phyloP scores from a whole-genome alignment of 2,113 vertebrate species.

The Passer domesticus region DNA sequence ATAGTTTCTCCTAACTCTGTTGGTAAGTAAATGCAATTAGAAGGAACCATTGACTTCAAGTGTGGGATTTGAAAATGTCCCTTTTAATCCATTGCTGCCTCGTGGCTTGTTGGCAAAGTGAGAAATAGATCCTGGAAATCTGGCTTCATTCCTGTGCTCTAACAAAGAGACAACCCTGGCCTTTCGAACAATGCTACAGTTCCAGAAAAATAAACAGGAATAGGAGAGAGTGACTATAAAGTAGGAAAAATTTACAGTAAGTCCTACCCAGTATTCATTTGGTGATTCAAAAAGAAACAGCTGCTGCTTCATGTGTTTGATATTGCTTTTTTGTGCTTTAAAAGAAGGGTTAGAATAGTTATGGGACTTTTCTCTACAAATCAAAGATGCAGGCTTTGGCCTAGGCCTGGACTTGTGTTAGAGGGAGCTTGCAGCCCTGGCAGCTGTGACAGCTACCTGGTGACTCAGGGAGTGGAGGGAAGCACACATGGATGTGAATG shows the following conservation, averaged over 20 bases:
- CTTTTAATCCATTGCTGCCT: background rate
- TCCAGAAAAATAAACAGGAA: constrained; percentile 41
- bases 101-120: background rate
- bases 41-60: background rate
- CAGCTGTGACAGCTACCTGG: background rate
- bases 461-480: background rate
- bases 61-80: background rate
- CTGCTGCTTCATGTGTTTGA: background rate
- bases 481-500: background rate
- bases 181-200: background rate
- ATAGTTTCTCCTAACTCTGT: background rate
- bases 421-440: background rate
- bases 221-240: constrained; percentile 31
- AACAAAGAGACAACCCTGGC: background rate
- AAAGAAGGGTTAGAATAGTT: background rate
- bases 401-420: background rate
- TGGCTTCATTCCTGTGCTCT: background rate
- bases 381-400: background rate
- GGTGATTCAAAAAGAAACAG: constrained; percentile 28
- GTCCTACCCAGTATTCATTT: constrained; percentile 4
- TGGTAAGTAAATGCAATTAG: background rate
- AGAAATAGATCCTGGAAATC: constrained; percentile 9
- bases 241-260: constrained; percentile 45
- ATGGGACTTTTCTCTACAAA: background rate
- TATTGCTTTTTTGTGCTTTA: background rate